phyloP scores from a whole-genome alignment of 2,113 vertebrate species.

The Rutilus rutilus region DNA sequence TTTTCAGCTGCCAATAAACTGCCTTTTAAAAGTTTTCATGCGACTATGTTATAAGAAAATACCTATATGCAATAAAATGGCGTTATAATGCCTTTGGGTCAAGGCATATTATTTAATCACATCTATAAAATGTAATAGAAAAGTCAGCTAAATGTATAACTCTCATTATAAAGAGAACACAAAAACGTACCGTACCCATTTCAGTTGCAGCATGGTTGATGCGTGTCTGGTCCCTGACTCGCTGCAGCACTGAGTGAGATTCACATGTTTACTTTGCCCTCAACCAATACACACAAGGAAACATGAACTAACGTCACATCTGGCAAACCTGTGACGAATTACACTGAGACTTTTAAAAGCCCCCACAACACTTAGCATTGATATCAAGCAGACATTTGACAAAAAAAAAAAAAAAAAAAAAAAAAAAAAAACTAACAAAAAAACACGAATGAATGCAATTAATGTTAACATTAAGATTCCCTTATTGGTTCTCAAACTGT shows the following conservation, averaged over 20 bases:
- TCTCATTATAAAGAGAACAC: neutral
- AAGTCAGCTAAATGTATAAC: neutral
- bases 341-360: neutral
- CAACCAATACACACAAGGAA: constrained; percentile 19
- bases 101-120: neutral
- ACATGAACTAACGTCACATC: constrained; percentile 22
- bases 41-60: too few species aligned
- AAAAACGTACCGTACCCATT: constrained; percentile 65
- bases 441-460: neutral
- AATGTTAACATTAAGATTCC: neutral
- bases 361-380: neutral
- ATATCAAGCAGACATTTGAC: neutral
- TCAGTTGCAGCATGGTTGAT: constrained; percentile 65
- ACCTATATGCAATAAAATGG: neutral
- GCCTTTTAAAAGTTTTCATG: neutral
- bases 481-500: neutral
- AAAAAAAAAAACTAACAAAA: too few species aligned
- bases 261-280: neutral
- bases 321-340: neutral
- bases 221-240: neutral
- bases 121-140: neutral
- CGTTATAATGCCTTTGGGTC: neutral
- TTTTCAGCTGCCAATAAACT: neutral
- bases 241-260: neutral
- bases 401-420: too few species aligned